phyloP scores from a whole-genome alignment of 2,888 invertebrate genomes.

The Stenodera caucasica region DNA sequence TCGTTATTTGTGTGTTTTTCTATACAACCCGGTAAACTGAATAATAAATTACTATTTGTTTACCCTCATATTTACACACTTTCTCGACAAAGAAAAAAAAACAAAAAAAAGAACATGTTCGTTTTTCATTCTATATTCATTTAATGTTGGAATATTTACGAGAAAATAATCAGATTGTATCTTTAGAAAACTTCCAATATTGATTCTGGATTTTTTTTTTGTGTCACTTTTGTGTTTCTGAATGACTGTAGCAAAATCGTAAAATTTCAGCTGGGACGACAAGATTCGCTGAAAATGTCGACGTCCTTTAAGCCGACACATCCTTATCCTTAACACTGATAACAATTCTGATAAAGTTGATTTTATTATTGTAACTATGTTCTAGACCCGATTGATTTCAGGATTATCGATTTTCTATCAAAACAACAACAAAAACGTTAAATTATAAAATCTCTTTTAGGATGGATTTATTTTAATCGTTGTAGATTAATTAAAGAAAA shows the following conservation, averaged over 20 bases:
- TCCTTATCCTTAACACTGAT: background rate
- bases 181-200: background rate
- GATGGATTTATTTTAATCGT: background rate
- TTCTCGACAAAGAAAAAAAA: background rate
- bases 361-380: too few relatives aligned
- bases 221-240: slow-evolving; percentile 19
- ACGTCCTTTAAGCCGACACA: too few relatives aligned
- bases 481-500: background rate
- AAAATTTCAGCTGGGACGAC: slow-evolving; percentile 30
- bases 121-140: background rate
- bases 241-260: slow-evolving; percentile 29
- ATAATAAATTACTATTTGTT: slow-evolving; percentile 3
- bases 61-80: background rate
- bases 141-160: background rate
- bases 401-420: too few relatives aligned
- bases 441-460: too few relatives aligned
- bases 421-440: too few relatives aligned
- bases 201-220: background rate
- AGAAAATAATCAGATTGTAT: background rate
- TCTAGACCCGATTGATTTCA: too few relatives aligned
- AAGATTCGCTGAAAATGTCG: slow-evolving; percentile 24
- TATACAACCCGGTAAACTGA: background rate
- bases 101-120: background rate
- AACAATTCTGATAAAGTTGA: background rate
- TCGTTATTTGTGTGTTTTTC: background rate